These are phyloP conservation scores for Caracal caracal DNA, from an alignment of 2,113 vertebrate species.

Conservation along the genomic window DNA sequence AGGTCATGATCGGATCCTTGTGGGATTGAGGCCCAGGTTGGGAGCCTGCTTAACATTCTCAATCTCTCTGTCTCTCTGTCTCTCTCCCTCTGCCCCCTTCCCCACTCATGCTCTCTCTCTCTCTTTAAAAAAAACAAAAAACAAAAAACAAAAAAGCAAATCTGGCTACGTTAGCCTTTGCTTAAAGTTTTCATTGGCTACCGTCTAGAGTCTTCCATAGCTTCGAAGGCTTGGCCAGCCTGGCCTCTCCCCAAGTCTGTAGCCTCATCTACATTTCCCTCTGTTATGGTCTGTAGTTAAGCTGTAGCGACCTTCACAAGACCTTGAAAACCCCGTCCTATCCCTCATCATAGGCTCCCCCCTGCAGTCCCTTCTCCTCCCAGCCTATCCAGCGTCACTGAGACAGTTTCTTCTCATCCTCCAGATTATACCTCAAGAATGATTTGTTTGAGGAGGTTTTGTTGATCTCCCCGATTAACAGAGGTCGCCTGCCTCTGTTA, in stretches of 20 bases:
- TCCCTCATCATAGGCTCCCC: rapidly evolving
- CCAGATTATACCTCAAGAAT: neutral
- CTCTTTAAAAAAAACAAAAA: no score
- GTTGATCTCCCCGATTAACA: neutral
- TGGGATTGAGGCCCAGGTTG: no score
- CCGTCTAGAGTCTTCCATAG: neutral
- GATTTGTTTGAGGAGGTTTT: neutral
- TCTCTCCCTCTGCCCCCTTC: no score
- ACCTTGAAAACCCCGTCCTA: neutral
- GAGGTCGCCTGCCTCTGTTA: rapidly evolving
- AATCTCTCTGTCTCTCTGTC: no score
- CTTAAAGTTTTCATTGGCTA: neutral
- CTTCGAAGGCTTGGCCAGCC: no score
- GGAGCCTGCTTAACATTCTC: no score
- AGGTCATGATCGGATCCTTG: no score
- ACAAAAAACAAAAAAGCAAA: neutral
- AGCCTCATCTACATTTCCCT: neutral
- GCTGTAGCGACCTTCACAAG: neutral
- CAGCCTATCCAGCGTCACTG: neutral
- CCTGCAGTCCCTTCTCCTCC: rapidly evolving
- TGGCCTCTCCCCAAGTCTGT: no score
- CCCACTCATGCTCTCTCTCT: no score
- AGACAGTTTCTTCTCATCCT: neutral
- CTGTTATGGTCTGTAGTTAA: neutral
- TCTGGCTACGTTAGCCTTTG: neutral